Base-by-base conservation (phyloP, 2,888 invertebrate genomes). In the Aproaerema taeniolella region DNA sequence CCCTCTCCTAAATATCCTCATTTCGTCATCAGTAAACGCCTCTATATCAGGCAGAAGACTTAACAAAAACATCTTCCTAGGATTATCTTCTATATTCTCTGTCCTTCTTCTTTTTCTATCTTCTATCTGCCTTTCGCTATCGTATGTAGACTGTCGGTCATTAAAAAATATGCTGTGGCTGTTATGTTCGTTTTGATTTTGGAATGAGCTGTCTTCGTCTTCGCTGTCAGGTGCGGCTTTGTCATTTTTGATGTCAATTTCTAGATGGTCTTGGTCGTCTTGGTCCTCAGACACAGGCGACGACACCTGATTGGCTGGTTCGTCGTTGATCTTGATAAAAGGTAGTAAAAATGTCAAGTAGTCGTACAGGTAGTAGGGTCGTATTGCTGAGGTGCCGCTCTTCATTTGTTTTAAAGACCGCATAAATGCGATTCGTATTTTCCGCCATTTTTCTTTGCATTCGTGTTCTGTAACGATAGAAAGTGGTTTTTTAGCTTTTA, bases 401-500 rank as follows among this genome's bases (percentile, higher is more conserved):
- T 47, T 49, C 15, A 50, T 44, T 12, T 53, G 55, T 41, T 57
- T 61, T 1, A 58, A 28, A 1, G 55, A 59, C 15, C 61, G 49
- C 52, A 55, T 56, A 41, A 49, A 61, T 0, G 59, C 59, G 15
- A 58, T 59, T 8, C 61, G 38, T 37, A 61, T 58, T 37, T 58
- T 59, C 1, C 61, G 46, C 61, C 61, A 61, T 49, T 53, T 56
- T 17, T 59, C 59, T 36, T 58, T 51, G 36, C 61, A 61, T 16
- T 58, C 56, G 7, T 51, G 49, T 17, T 58, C 61, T 61, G 56
- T 14, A 35, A 26, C 5, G n/a, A 35, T 52, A 54, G 31, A 47
- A 46, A 38, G 20, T 8, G 4, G 20, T 20, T 20, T n/a, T n/a
- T n/a, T n/a, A n/a, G n/a, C n/a, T n/a, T n/a, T n/a, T n/a, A n/a